Base-by-base conservation (phyloP, 2,888 invertebrate genomes). In the Synergus laeviventris region DNA sequence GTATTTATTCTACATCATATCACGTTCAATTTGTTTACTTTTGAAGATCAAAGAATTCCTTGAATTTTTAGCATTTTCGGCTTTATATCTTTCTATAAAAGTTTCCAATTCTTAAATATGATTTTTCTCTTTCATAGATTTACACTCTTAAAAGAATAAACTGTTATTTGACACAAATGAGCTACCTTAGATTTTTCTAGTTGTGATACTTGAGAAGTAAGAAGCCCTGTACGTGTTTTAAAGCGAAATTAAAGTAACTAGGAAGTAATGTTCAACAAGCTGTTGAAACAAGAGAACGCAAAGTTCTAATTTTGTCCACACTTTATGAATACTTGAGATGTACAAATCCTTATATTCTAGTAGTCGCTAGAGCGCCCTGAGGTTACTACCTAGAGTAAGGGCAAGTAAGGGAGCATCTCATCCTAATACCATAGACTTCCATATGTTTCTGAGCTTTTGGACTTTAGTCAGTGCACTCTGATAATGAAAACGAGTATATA, bases 221-320 rank as follows among this genome's bases (percentile, higher is more conserved):
- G 7, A 66, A 66, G 66, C 16, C 24, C 8, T 66, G 66, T 49
- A 66, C 66, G 66, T 66, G 66, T 49, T 66, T 66, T 31, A 66
- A 49, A 31, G 45, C 66, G 45, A 31, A 66, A 66, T 66, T 49
- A 49, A 66, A 66, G 45, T 66, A 66, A 66, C 45, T 24, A 24
- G 31, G 21, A 62, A 45, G 24, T 16, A 18, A 42, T 24, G 24
- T 49, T 66, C 42, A 49, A 66, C 24, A 66, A 66, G 66, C 66
- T 16, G 45, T 66, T 66, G 45, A 31, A 45, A 45, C 24, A 66
- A 39, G 45, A 66, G 45, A 66, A 66, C 16, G 45, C 45, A 49
- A 66, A 24, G 45, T 66, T 66, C 66, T 66, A 66, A 66, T 66
- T 66, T 66, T 66, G 31, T 42, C 24, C 45, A 66, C 66, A 66